Percentiles rank a stretch among this genome's conserved stretches.
phyloP scores from a whole-genome alignment of 1,140 invertebrate species.

The Orchestia grillus region DNA sequence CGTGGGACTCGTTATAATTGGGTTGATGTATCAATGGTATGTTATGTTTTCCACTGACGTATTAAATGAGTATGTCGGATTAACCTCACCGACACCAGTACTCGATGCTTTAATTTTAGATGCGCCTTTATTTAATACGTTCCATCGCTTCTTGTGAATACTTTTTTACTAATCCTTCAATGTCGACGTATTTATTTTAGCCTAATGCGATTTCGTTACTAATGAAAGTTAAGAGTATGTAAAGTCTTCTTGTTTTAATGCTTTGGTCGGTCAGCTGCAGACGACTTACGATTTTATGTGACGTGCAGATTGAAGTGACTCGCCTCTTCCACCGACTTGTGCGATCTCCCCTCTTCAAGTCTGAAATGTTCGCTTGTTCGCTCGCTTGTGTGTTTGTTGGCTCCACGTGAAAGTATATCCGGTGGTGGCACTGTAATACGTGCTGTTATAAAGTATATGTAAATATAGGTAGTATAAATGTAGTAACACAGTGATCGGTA shows the following conservation, averaged over 20 bases:
- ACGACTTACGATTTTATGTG: background rate
- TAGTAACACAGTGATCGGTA: no score
- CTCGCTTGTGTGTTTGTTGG: no score
- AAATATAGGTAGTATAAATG: no score
- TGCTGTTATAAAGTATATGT: no score
- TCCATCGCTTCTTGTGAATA: background rate
- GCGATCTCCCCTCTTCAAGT: no score
- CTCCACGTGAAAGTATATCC: no score
- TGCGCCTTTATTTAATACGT: background rate
- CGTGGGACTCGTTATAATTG: no score
- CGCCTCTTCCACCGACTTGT: no score
- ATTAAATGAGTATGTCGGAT: background rate
- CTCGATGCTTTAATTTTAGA: background rate
- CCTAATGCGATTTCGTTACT: background rate
- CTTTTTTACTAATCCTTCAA: background rate
- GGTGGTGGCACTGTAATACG: no score
- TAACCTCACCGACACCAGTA: background rate
- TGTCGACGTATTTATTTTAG: background rate
- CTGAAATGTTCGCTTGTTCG: no score
- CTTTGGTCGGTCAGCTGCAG: background rate
- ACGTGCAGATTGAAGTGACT: background rate
- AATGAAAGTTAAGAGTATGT: background rate
- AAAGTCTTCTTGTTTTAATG: background rate
- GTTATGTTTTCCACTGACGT: background rate
- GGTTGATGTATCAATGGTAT: background rate